phyloP scores from a whole-genome alignment of 2,113 vertebrate genomes.

The Dipodomys spectabilis region DNA sequence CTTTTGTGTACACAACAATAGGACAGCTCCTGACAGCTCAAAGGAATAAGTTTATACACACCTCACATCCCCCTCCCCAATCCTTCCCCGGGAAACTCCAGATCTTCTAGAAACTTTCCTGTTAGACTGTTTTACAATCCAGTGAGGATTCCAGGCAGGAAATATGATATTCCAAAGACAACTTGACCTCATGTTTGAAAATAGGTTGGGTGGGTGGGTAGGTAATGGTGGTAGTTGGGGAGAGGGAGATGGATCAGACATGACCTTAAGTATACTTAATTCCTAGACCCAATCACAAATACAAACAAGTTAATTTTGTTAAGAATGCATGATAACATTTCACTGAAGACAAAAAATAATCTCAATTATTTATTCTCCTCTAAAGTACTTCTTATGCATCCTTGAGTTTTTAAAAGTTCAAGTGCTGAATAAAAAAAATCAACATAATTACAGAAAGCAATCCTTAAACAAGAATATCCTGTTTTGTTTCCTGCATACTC shows the following conservation, averaged over 20 bases:
- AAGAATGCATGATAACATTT: slow-evolving; percentile 82
- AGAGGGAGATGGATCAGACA: neutral
- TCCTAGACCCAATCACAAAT: slow-evolving; percentile 75
- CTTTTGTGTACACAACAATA: slow-evolving; percentile 51
- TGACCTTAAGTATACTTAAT: slow-evolving; percentile 46
- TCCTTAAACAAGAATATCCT: slow-evolving; percentile 88
- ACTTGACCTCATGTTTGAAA: slow-evolving; percentile 72
- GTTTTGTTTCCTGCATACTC: slow-evolving; percentile 89
- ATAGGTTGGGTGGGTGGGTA: neutral
- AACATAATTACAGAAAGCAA: slow-evolving; percentile 87
- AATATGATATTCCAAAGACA: slow-evolving; percentile 79
- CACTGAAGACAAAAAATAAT: slow-evolving; percentile 73
- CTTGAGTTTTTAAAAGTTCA: slow-evolving; percentile 86
- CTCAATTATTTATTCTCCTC: slow-evolving; percentile 78
- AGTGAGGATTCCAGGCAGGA: slow-evolving; percentile 75
- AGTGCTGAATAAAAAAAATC: slow-evolving; percentile 84
- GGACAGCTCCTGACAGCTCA: slow-evolving; percentile 28
- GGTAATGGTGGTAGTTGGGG: neutral
- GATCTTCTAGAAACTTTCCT: slow-evolving; percentile 69
- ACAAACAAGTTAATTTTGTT: slow-evolving; percentile 84
- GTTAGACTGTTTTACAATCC: slow-evolving; percentile 69
- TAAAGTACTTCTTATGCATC: slow-evolving; percentile 75
- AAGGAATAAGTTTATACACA: slow-evolving; percentile 52
- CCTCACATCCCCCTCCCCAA: neutral
- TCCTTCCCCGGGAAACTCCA: slow-evolving; percentile 71